Evolutionary conservation across 2,113 vertebrate genomes (phyloP).

Genomic region (Oncorhynchus keta): DNA sequence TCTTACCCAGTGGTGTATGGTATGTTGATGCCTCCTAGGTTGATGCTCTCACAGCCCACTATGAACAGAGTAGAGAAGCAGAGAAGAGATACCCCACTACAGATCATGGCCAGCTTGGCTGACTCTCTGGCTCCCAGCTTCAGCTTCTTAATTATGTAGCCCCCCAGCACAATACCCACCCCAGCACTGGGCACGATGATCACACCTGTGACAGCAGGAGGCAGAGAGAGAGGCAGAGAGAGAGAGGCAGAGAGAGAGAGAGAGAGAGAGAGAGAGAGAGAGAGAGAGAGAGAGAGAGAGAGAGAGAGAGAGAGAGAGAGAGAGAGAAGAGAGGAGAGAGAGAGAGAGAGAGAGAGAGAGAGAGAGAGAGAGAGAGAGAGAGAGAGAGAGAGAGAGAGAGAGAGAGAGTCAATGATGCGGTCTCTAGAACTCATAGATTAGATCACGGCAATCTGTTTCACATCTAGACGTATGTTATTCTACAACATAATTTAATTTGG

Average conservation of each 20-base stretch:
- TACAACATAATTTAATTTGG: too few species aligned
- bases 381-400: too few species aligned
- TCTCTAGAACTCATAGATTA: too few species aligned
- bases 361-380: too few species aligned
- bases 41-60: constrained; percentile 98
- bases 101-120: constrained; percentile 98
- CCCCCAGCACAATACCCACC: constrained; percentile 95
- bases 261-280: too few species aligned
- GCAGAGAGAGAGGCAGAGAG: neutral
- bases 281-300: too few species aligned
- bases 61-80: constrained; percentile 99
- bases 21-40: constrained; percentile 98
- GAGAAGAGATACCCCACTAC: constrained; percentile 94
- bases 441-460: too few species aligned
- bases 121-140: constrained; percentile 96
- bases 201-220: constrained; percentile 75
- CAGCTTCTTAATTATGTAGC: constrained; percentile 98
- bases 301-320: neutral
- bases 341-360: neutral
- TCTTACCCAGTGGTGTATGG: constrained; percentile 84
- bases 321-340: too few species aligned
- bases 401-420: too few species aligned
- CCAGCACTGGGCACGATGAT: constrained; percentile 98
- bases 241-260: too few species aligned
- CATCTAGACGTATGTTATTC: too few species aligned